Base-by-base conservation (phyloP, 2,888 invertebrate species). In the Polyploca ridens region DNA sequence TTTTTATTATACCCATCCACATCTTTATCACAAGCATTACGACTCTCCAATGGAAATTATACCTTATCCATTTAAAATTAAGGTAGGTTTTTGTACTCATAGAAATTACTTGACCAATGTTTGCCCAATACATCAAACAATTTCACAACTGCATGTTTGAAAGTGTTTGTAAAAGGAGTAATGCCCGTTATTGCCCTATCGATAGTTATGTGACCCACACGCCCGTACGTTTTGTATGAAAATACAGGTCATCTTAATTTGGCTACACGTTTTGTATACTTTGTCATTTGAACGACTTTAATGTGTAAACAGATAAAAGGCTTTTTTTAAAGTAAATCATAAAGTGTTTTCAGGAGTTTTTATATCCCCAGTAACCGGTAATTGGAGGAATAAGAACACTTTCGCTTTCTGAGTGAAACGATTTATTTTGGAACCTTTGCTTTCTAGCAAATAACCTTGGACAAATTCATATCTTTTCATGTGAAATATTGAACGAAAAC, bases 251-350 rank as follows among this genome's bases (percentile, higher is more conserved):
- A 64, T 67, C 58, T 63, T 65, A 73, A 58, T 66, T 33, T 81
- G 77, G 87, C 66, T 65, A 62, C 68, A 61, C 5, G 41, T 27
- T 70, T 73, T 81, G 78, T 86, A 78, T 78, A 79, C 80, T 82
- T 77, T 83, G 85, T 86, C 83, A 83, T 84, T 81, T 83, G 78
- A 77, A 84, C 80, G 82, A 81, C 78, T 75, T 74, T 85, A 85
- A 87, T 85, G 85, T 79, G 86, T 87, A 85, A 79, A 84, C 81
- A 84, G 87, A 89, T 89, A 86, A 80, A 85, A 78, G 75, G 76
- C 73, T 75, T 78, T 81, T 83, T 83, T 81, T 77, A 84, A 87
- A 86, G 85, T 85, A 88, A 86, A 87, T 87, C 82, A 81, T 82
- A 78, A 69, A 72, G 73, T 74, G 78, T 76, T 83, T 85, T 81